Conservation (phyloP, 2,888 invertebrate species). For the Sesia bembeciformis region DNA sequence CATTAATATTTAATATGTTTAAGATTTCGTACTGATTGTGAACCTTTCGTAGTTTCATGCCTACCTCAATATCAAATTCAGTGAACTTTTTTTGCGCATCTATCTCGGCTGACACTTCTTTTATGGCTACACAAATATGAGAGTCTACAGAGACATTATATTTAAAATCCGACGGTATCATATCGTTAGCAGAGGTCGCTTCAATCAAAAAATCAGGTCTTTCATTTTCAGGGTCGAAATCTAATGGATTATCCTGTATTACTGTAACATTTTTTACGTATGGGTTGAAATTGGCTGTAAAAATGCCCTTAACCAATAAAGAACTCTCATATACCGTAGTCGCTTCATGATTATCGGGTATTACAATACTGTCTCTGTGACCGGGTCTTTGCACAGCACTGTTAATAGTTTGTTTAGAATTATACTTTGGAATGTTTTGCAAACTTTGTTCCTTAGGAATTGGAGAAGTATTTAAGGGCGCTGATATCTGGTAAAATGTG, state of each 20-base stretch:
- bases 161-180: slow-evolving; percentile 14
- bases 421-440: neutral
- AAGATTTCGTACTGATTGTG: neutral
- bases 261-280: neutral
- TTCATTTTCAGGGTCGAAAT: slow-evolving; percentile 19
- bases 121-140: slow-evolving; percentile 26
- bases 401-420: no score
- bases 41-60: no score
- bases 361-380: neutral
- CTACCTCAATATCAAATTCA: slow-evolving; percentile 51
- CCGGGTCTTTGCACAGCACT: no score
- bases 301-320: neutral
- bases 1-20: neutral
- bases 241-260: slow-evolving; percentile 16
- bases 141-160: slow-evolving; percentile 26
- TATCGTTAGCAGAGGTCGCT: slow-evolving; percentile 17
- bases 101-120: slow-evolving; percentile 31
- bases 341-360: neutral
- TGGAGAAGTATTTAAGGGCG: neutral
- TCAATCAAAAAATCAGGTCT: slow-evolving; percentile 40
- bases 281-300: neutral
- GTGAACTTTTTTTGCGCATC: slow-evolving; percentile 40
- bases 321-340: neutral
- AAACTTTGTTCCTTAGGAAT: neutral
- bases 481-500: neutral